These are phyloP conservation scores for Potorous gilbertii DNA, from an alignment of 2,797 vertebrate genomes.

Conservation along the genomic window DNA sequence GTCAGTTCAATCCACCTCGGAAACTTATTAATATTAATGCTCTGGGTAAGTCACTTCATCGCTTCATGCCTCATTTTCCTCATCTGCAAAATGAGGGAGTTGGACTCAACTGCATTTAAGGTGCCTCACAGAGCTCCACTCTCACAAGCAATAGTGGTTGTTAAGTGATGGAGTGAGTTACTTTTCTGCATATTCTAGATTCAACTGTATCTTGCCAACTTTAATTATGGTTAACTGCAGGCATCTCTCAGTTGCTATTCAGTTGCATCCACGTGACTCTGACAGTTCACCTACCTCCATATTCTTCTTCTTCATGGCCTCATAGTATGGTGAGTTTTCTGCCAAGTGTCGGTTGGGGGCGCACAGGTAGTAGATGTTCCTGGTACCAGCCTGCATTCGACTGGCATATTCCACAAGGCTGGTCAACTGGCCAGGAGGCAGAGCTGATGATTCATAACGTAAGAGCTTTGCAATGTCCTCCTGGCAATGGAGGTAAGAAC, in stretches of 20 bases:
- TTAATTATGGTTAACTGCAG: neutral
- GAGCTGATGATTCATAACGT: conserved; percentile 92
- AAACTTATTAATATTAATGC: neutral
- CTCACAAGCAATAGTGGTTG: neutral
- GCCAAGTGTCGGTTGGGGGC: conserved; percentile 94
- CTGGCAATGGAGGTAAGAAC: conserved; percentile 77
- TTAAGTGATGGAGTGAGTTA: neutral
- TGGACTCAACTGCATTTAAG: neutral
- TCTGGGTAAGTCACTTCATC: neutral
- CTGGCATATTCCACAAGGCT: conserved; percentile 91
- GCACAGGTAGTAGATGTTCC: conserved; percentile 97
- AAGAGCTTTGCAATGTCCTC: conserved; percentile 96
- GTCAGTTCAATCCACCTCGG: neutral
- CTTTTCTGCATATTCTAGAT: neutral
- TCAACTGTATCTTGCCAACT: too few relatives aligned
- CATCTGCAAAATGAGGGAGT: neutral
- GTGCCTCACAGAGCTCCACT: neutral
- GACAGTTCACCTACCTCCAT: conserved; percentile 87
- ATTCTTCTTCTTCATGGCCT: conserved; percentile 97
- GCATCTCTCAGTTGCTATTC: neutral
- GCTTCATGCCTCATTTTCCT: neutral
- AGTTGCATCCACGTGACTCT: too few relatives aligned
- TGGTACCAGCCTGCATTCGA: conserved; percentile 94
- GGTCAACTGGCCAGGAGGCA: conserved; percentile 92
- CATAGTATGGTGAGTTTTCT: conserved; percentile 95